Conservation (phyloP, 2,888 invertebrate species). For the Ornithoptera priamus region DNA sequence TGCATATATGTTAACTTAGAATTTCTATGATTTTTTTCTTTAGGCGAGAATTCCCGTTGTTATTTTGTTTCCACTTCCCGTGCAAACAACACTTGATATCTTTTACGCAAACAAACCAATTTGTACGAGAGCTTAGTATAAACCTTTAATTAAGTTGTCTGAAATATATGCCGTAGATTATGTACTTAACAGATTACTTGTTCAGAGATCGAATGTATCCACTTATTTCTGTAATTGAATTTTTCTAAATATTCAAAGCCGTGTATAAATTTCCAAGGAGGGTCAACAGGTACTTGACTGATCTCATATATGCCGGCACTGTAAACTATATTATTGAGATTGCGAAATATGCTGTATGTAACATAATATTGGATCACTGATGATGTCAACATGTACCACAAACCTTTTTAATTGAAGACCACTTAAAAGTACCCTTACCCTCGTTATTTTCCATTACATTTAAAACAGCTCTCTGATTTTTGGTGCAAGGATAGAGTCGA, state of each 20-base stretch:
- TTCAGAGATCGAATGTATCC: conserved; percentile 5
- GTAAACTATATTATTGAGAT: not conserved
- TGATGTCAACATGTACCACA: too few relatives aligned
- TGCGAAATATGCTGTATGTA: not conserved
- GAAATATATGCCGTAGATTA: conserved; percentile 11
- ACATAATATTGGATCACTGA: too few relatives aligned
- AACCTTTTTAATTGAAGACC: too few relatives aligned
- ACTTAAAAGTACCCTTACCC: too few relatives aligned
- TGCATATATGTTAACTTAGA: too few relatives aligned
- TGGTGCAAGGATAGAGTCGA: too few relatives aligned
- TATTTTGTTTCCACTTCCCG: conserved; percentile 5
- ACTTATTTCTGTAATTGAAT: conserved; percentile 2
- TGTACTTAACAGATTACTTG: conserved; percentile 5
- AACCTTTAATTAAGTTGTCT: conserved; percentile 18
- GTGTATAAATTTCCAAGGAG: not conserved
- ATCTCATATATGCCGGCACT: not conserved
- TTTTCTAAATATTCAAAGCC: not conserved
- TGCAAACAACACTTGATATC: conserved; percentile 12
- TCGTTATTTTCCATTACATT: too few relatives aligned
- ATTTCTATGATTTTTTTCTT: too few relatives aligned
- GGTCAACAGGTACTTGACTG: not conserved
- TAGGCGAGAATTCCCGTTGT: not conserved
- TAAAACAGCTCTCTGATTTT: too few relatives aligned
- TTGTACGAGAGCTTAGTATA: conserved; percentile 12
- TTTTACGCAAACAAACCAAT: conserved; percentile 17